These are phyloP conservation scores for Drosophila ustulata DNA, from an alignment of 2,888 invertebrate genomes.

Conservation along the genomic window DNA sequence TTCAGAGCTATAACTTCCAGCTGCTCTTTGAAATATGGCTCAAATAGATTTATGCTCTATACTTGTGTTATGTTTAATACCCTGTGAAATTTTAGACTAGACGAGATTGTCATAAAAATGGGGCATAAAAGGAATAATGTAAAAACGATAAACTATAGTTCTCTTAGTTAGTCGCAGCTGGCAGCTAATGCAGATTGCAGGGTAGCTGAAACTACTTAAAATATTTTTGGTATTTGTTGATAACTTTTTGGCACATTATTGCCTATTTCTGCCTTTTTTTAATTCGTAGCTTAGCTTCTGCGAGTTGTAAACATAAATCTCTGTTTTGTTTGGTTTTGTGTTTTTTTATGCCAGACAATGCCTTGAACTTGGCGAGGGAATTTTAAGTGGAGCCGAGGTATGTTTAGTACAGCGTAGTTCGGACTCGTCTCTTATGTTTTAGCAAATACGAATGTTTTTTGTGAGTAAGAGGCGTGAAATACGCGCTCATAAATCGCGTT, in stretches of 20 bases:
- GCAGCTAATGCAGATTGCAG: not conserved
- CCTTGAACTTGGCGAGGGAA: conserved; percentile 51
- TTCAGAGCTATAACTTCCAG: too few species aligned
- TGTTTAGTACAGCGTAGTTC: conserved; percentile 37
- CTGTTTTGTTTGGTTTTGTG: conserved; percentile 26
- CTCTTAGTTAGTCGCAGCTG: too few species aligned
- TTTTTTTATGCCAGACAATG: conserved; percentile 12
- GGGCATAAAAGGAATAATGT: too few species aligned
- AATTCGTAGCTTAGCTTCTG: conserved; percentile 28
- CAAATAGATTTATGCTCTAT: too few species aligned
- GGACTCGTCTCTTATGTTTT: conserved; percentile 14
- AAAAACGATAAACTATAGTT: too few species aligned
- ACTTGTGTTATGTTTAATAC: too few species aligned
- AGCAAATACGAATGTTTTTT: conserved; percentile 7
- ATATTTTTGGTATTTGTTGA: conserved; percentile 25
- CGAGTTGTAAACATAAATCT: conserved; percentile 55
- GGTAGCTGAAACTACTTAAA: conserved; percentile 20
- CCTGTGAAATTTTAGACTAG: too few species aligned
- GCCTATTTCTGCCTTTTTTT: conserved; percentile 1
- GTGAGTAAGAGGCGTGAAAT: conserved; percentile 58
- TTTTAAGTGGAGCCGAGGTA: conserved; percentile 15
- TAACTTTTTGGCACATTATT: conserved; percentile 28
- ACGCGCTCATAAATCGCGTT: conserved; percentile 64
- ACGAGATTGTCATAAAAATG: too few species aligned
- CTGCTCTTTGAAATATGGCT: too few species aligned